These are phyloP conservation scores for Formicarius rufipectus DNA, from an alignment of 2,113 vertebrate genomes.

Conservation along the genomic window DNA sequence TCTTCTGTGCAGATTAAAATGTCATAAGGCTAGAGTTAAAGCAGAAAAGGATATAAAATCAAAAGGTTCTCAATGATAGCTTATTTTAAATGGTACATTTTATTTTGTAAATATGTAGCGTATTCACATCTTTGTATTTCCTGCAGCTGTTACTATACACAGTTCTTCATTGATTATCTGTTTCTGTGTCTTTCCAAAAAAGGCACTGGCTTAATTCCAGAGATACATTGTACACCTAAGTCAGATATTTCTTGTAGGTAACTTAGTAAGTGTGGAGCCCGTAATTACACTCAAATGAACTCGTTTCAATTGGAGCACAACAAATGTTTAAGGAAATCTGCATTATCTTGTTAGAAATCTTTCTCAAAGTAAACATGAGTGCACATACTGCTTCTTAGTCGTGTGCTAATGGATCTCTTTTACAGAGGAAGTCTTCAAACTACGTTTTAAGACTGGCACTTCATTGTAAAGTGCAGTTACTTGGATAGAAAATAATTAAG, in stretches of 20 bases:
- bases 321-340: not conserved
- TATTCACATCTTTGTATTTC: not conserved
- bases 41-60: not conserved
- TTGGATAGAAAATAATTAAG: not conserved
- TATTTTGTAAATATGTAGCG: not conserved
- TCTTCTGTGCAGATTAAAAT: not conserved
- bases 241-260: not conserved
- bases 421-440: conserved; percentile 9
- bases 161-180: not conserved
- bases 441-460: not conserved
- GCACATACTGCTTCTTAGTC: not conserved
- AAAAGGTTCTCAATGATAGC: not conserved
- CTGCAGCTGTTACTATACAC: not conserved
- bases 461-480: not conserved
- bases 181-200: not conserved
- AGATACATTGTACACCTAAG: not conserved
- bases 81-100: not conserved
- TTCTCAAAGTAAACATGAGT: not conserved
- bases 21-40: not conserved
- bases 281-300: not conserved
- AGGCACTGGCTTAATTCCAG: not conserved
- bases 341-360: not conserved
- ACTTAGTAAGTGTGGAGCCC: not conserved
- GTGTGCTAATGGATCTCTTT: not conserved
- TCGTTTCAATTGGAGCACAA: not conserved